Evolutionary conservation across 2,888 invertebrate species (phyloP), one percentile per base, ranked within the genome.

Genomic region (Falcaria lacertinaria): DNA sequence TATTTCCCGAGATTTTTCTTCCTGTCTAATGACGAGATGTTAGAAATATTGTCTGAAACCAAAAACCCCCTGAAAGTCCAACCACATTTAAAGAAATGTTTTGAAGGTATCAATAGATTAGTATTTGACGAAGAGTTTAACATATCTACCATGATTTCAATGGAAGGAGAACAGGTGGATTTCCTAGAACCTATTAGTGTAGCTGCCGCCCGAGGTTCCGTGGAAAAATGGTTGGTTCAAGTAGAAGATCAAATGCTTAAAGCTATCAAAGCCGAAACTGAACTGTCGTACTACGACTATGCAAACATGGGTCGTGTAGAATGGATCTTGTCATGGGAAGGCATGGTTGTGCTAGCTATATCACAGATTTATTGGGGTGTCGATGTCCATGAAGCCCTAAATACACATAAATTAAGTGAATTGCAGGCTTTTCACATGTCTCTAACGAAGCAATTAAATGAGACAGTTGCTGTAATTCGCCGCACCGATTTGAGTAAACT

Each of bases 1-100:
- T 96, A 91, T 75, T 97, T 97, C 71, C 94, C 96, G 33, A 91
- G 97, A 73, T 96, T 97, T 73, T 97, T 97, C 90, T 97, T 97
- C 70, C 87, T 97, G 45, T 97, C 97, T 4, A 97, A 97, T 73
- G 96, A 96, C 65, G 97, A 97, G 80, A 93, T 97, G 92, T 86
- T 97, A 57, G 96, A 97, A 80, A 96, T 97, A 60, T 88, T 97
- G 48, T 96, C 96, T 0, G 96, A 97, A 89, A 96, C 96, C 1
- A 96, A 96, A 82, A 95, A 96, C 71, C 96, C 96, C 0, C 78
- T 93, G 5, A 90, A 95, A 59, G 96, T 96, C 1, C 96, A 96
- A 75, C 96, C 96, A 0, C 95, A 96, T 86, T 82, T 97, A 43
- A 94, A 94, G 70, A 96, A 96, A 83, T 96, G 96, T 77, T 97